Evolutionary conservation across 2,888 invertebrate genomes (phyloP).

Genomic region (Desoria tigrina): DNA sequence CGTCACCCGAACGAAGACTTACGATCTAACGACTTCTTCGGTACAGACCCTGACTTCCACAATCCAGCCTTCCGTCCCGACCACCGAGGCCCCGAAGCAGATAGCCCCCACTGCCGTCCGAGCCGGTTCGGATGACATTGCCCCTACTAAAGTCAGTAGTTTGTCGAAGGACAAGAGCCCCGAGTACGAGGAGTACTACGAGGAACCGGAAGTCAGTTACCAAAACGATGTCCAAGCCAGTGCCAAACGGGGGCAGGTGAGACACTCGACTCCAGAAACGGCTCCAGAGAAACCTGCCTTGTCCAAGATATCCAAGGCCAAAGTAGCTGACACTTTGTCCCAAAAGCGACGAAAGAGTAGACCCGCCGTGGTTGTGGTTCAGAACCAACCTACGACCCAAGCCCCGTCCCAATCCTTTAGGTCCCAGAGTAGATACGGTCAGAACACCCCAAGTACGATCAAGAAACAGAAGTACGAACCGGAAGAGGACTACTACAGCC

Average conservation of each 20-base stretch:
- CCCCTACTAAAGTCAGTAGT: neutral
- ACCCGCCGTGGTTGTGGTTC: no score
- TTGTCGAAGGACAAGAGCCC: neutral
- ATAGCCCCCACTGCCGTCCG: conserved; percentile 34
- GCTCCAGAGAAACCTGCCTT: conserved; percentile 11
- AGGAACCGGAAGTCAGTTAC: conserved; percentile 5
- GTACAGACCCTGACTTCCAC: conserved; percentile 43
- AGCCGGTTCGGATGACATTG: neutral
- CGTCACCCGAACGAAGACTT: conserved; percentile 43
- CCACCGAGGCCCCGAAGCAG: no score
- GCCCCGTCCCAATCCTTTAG: no score
- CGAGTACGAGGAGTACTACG: conserved; percentile 2
- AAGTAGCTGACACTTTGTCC: no score
- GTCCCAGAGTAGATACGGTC: no score
- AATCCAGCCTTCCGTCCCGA: conserved; percentile 26
- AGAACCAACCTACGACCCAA: no score
- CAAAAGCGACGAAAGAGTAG: no score
- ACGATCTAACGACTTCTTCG: conserved; percentile 45
- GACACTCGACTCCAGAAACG: no score
- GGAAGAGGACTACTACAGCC: neutral
- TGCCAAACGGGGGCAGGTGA: neutral
- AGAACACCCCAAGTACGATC: no score
- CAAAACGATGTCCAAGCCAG: conserved; percentile 15
- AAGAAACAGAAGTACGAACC: no score
- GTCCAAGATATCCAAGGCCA: no score